phyloP scores from a whole-genome alignment of 2,888 invertebrate genomes.

The Diarsia brunnea region DNA sequence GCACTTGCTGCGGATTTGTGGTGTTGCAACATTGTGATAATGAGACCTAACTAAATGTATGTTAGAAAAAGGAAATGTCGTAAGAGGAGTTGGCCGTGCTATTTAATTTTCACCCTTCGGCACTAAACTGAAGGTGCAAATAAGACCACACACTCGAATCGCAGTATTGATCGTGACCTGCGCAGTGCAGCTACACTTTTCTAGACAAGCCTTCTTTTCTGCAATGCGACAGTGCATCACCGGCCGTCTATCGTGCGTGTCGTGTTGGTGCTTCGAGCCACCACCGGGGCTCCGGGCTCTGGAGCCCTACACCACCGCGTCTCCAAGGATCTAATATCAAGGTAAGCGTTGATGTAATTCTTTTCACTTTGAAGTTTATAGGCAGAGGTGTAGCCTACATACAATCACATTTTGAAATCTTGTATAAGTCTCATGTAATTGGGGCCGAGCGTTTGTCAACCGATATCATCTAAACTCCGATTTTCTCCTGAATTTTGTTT shows the following conservation, averaged over 20 bases:
- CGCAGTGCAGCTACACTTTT: constrained; percentile 5
- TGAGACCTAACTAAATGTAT: background rate
- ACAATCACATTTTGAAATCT: too few relatives aligned
- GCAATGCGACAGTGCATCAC: background rate
- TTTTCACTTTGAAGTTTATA: background rate
- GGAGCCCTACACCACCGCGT: too few relatives aligned
- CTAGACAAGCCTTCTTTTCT: background rate
- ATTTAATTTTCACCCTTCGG: background rate
- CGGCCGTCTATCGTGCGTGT: background rate
- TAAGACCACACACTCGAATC: background rate
- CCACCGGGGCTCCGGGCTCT: background rate
- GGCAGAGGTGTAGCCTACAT: too few relatives aligned
- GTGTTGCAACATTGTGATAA: background rate
- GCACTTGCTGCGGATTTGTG: background rate
- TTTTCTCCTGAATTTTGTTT: background rate
- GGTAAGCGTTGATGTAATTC: too few relatives aligned
- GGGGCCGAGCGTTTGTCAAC: background rate
- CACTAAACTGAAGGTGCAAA: background rate
- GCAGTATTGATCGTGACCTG: constrained; percentile 20
- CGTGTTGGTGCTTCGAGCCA: background rate
- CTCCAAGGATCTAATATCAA: background rate
- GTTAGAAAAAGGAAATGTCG: background rate
- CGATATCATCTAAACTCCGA: background rate
- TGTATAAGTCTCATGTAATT: background rate
- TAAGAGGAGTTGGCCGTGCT: background rate